Evolutionary conservation across 2,113 vertebrate genomes (phyloP).

Genomic region (Coturnix japonica): DNA sequence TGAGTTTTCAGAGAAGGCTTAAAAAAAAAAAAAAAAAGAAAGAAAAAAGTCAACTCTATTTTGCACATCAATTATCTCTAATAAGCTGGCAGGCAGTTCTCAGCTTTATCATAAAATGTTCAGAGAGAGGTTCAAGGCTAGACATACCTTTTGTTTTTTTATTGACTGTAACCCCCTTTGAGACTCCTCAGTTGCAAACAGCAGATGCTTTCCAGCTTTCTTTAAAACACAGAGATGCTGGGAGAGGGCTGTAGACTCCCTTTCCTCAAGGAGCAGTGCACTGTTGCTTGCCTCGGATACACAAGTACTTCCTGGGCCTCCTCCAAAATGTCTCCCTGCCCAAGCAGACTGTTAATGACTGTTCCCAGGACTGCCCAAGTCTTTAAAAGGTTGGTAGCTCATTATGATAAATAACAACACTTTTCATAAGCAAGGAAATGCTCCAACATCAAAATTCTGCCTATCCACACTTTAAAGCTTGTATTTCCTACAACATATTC

Average conservation of each 20-base stretch:
- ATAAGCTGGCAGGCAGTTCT: neutral
- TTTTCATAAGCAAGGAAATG: neutral
- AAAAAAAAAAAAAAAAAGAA: neutral
- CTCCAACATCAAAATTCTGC: neutral
- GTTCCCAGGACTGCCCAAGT: neutral
- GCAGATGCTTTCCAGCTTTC: neutral
- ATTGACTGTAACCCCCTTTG: neutral
- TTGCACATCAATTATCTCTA: neutral
- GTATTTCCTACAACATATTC: neutral
- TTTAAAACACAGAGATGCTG: neutral
- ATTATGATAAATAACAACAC: neutral
- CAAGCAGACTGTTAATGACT: conserved; percentile 6
- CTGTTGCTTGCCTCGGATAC: neutral
- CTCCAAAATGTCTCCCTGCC: neutral
- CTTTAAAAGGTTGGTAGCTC: conserved; percentile 11
- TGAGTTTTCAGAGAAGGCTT: neutral
- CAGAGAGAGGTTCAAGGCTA: neutral
- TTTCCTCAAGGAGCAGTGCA: neutral
- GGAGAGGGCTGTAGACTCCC: neutral
- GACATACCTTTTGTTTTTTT: neutral
- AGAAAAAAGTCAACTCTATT: neutral
- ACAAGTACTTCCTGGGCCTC: neutral
- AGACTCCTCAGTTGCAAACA: neutral
- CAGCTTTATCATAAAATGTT: neutral
- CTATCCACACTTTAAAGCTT: neutral